Base-by-base conservation (phyloP, 1,140 invertebrate genomes). In the Orchesella cincta region DNA sequence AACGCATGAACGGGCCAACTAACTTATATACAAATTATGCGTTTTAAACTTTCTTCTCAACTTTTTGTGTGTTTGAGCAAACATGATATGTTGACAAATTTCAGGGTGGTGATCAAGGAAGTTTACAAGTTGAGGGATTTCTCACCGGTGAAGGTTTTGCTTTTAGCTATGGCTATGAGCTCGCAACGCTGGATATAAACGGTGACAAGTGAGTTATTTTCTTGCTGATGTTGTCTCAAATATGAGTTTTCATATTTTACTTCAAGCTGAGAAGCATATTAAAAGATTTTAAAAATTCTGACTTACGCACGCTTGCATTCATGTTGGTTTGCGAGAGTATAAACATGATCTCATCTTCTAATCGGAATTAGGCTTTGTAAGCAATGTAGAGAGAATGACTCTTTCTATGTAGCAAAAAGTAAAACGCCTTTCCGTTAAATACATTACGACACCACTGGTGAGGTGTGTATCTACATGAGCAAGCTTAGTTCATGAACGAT, bases 131-230 rank as follows among this genome's bases (percentile, higher is more conserved):
- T 3, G 87, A 87, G 8, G 83, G 91, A 35, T 88, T 90, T 31
- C 85, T 95, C 1, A 89, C 89, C 73, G 94, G 94, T 0, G 93
- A 95, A 86, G 93, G 94, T 85, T 93, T 95, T 84, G 93, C 90
- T 0, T 94, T 93, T 1, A 94, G 92, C 84, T 97, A 93, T 85
- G 95, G 95, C 62, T 97, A 96, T 83, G 93, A 95, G 87, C 85
- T 97, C 2, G 87, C 92, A 3, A 89, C 92, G 1, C 90, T 92
- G 23, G 95, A 97, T 86, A 86, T 96, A 1, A 95, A 97, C 84
- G 92, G 92, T 16, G 94, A 97, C 85, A 90, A 90, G 90, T 94
- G 88, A 86, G 86, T 84, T 36, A 39, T n/a, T n/a, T n/a, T n/a
- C n/a, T n/a, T n/a, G n/a, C n/a, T n/a, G n/a, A n/a, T n/a, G n/a